Base-by-base conservation (phyloP, 2,888 invertebrate species). In the Gymnosoma rotundatum region DNA sequence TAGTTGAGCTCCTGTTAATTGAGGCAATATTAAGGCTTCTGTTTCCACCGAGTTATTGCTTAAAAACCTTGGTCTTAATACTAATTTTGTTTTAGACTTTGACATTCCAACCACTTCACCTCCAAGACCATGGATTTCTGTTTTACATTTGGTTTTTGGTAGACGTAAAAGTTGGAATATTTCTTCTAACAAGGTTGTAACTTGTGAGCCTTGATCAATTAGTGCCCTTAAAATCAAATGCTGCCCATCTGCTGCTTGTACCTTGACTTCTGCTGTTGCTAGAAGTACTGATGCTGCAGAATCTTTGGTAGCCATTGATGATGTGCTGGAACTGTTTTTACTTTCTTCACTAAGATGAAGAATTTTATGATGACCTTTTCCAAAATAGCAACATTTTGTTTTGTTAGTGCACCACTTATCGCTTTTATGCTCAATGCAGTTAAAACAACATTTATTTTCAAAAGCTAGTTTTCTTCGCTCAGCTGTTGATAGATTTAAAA, bases 71-170 rank as follows among this genome's bases (percentile, higher is more conserved):
- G 76, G 79, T 21, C 60, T 73, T 25, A 69, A 63, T 21, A 63
- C 50, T 45, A 80, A 56, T 50, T 58, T 76, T 50, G 48, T 21
- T 48, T 79, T 79, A 1, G 66, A n/a, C 6, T 58, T 83, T 48
- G 83, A 56, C n/a, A 74, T 54, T 12, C 74, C 76, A 8, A 74
- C 52, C 20, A 70, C 50, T 32, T 63, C 54, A 50, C 58, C 64
- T 50, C 54, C 82, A 18, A 83, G 42, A 14, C 80, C 80, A 58
- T 61, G 42, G 7, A 81, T 36, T 61, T 84, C 67, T 7, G 83
- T 61, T n/a, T 18, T 70, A 56, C 25, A 45, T 70, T 36, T 80
- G 36, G 14, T 74, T 42, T 54, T 78, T 61, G 72, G 69, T 42
- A 83, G 50, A 3, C 36, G 16, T 18, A 75, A 58, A 64, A 79